These are phyloP conservation scores for Pogoniulus pusillus DNA, from an alignment of 2,797 vertebrate genomes.

Conservation along the genomic window DNA sequence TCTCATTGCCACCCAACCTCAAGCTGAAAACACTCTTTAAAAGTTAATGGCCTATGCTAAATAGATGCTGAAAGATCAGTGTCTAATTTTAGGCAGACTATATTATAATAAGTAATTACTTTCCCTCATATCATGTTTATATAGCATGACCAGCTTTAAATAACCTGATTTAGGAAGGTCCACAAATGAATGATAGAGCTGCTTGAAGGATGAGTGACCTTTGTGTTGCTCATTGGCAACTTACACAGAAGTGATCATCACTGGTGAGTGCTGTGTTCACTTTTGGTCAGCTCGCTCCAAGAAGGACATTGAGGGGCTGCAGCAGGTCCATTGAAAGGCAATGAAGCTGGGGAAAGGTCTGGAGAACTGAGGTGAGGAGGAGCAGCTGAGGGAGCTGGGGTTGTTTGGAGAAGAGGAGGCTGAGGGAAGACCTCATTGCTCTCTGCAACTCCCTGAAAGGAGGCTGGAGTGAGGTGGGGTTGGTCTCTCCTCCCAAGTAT, in stretches of 20 bases:
- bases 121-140: conserved; percentile 54
- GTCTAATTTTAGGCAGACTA: conserved; percentile 47
- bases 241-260: not conserved
- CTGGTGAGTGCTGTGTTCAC: no score
- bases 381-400: no score
- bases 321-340: no score
- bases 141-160: conserved; percentile 64
- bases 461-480: no score
- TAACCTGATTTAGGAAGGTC: conserved; percentile 46
- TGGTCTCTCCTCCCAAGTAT: no score
- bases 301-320: no score
- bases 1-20: not conserved
- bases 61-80: conserved; percentile 28
- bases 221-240: not conserved
- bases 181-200: not conserved
- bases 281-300: no score
- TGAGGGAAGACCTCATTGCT: no score
- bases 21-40: conserved; percentile 34
- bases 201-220: not conserved
- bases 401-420: no score
- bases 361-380: no score
- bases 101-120: conserved; percentile 57
- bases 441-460: no score
- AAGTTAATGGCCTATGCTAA: conserved; percentile 42
- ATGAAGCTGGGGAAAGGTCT: no score